phyloP scores from a whole-genome alignment of 2,797 vertebrate genomes.

The Ctenopoma multispine region DNA sequence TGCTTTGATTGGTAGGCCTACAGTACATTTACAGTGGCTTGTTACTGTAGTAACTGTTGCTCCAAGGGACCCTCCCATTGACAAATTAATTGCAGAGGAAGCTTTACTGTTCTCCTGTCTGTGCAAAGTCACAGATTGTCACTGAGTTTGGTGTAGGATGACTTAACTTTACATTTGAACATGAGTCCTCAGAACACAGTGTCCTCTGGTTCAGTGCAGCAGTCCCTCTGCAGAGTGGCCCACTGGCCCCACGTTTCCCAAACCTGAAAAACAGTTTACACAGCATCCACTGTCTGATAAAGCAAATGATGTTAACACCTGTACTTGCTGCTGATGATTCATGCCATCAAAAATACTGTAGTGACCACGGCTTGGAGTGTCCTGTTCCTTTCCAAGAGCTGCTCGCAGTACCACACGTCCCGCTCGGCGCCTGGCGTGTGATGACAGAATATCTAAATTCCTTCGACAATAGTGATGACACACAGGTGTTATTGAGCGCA shows the following conservation, averaged over 20 bases:
- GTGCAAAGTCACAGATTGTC: neutral
- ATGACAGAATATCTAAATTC: conserved; percentile 60
- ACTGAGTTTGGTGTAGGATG: neutral
- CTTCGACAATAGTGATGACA: conserved; percentile 65
- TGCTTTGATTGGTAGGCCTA: neutral
- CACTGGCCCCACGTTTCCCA: conserved; percentile 23
- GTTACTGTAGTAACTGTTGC: neutral
- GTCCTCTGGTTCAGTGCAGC: conserved; percentile 9
- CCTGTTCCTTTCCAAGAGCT: conserved; percentile 21
- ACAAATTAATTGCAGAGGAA: neutral
- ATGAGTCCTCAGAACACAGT: neutral
- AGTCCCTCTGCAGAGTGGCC: conserved; percentile 16
- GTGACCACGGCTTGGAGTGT: conserved; percentile 33
- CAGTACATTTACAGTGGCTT: neutral
- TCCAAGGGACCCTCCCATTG: neutral
- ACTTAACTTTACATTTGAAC: neutral
- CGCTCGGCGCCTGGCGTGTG: conserved; percentile 34
- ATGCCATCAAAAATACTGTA: conserved; percentile 18
- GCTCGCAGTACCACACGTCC: conserved; percentile 24
- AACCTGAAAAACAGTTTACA: conserved; percentile 37
- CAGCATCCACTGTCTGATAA: conserved; percentile 40
- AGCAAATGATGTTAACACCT: conserved; percentile 38
- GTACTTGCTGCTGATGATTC: conserved; percentile 24
- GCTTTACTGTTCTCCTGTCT: neutral
- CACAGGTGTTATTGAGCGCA: conserved; percentile 51